phyloP scores from a whole-genome alignment of 2,797 vertebrate genomes.

The Myotis planiceps region DNA sequence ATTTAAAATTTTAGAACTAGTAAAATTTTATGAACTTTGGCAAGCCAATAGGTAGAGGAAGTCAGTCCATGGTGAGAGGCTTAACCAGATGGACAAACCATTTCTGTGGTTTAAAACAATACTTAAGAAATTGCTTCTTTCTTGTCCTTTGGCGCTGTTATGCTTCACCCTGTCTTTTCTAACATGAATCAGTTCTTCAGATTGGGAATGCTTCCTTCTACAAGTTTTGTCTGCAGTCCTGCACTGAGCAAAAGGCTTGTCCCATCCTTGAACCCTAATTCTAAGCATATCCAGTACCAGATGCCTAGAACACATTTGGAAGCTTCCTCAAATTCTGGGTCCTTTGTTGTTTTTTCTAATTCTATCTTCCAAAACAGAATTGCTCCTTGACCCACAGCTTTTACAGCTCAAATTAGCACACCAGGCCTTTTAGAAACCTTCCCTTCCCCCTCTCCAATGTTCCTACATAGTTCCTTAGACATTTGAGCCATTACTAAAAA shows the following conservation, averaged over 20 bases:
- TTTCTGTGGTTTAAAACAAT: not conserved
- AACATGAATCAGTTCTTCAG: not conserved
- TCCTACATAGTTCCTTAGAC: not conserved
- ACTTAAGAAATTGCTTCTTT: not conserved
- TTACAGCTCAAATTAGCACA: not conserved
- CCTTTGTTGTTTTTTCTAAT: conserved; percentile 30
- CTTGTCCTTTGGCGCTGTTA: not conserved
- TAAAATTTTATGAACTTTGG: not conserved
- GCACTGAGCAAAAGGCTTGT: not conserved
- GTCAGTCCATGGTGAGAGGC: not conserved
- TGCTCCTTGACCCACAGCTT: not conserved
- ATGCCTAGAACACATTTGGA: not conserved
- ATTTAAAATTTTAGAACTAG: conserved; percentile 9
- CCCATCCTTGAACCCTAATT: not conserved
- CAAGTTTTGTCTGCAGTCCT: not conserved
- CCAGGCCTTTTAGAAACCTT: not conserved
- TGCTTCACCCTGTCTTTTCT: not conserved
- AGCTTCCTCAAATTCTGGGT: not conserved
- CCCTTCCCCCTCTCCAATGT: not conserved
- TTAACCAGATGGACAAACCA: not conserved
- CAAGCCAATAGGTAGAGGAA: not conserved
- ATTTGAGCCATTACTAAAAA: not conserved
- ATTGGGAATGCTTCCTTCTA: not conserved
- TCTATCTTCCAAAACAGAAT: conserved; percentile 34
- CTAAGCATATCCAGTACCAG: not conserved